Base-by-base conservation (phyloP, 2,113 vertebrate genomes). In the Rhabdornis inornatus region DNA sequence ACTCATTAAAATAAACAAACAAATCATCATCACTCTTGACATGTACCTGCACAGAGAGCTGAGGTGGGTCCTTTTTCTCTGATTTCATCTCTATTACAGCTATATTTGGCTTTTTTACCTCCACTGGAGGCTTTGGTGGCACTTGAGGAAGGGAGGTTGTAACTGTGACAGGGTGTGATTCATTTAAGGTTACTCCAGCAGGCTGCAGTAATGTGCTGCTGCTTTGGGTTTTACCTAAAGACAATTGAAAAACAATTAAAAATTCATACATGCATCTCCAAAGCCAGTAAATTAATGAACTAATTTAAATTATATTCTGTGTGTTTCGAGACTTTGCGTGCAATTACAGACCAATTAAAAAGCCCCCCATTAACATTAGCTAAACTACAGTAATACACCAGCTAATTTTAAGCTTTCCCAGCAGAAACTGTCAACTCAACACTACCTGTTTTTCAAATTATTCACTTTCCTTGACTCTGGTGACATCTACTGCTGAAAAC, bases 1-100 rank as follows among this genome's bases (percentile, higher is more conserved):
- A 64, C 18, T 72, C 35, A 57, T 50, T 64, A 82, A 47, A 83
- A 68, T 5, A 77, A 71, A 69, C 35, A 87, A 82, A 64, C 6
- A 90, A 86, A 63, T 22, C 21, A 40, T 35, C 49, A 77, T 35
- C 53, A 77, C 13, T 90, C 30, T 75, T 87, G 31, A 50, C 39
- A 40, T 9, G 31, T 96, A 99, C 99, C 98, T 99, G 98, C n/a
- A 99, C 96, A 88, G 97, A 95, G 47, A 99, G 97, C 14, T 97
- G 96, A 64, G 98, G 96, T 17, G 95, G 97, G 21, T 97, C 97
- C 91, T 98, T 98, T 2, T 97, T 97, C 79, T 98, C 97, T 2
- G 96, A 98, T 83, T 56, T 98, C 97, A 98, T 93, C 75, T 98
- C 97, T 87, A 97, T 60, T 24, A 98, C 79, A 42, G 98, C 98